Evolutionary conservation across 2,797 vertebrate species (phyloP), one percentile per base, ranked within the genome.

Genomic region (Eidolon dupreanum): DNA sequence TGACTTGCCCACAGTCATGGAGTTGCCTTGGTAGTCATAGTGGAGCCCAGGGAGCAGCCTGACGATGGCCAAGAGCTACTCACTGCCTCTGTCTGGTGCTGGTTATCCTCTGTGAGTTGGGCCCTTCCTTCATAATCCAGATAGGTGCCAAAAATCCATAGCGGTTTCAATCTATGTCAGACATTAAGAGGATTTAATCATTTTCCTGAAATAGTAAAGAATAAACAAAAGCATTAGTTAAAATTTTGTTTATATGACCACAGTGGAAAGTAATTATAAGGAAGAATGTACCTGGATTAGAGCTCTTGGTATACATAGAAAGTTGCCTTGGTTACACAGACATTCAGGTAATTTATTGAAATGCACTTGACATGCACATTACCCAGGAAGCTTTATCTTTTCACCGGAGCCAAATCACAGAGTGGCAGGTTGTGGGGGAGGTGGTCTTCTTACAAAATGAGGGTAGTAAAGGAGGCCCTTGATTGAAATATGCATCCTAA

Each of bases 61-160:
- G 82, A 22, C 28, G 51, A 26, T 0, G 3, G 36, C 70, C 38
- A n/a, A 22, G 46, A 20, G 20, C 49, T 31, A 22, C 61, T 24
- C 15, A 28, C 36, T 87, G 63, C 75, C 88, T 92, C 36, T 81
- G 63, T 38, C 92, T 93, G 89, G 63, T n/a, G 43, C 59, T 55
- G 66, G 1, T 26, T 6, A 0, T 28, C 15, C 33, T 75, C n/a
- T 26, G 20, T n/a, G 19, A 46, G 31, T 10, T 0, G 0, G 24
- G 6, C 22, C n/a, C 13, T 46, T 31, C 66, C 84, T 71, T 63
- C 57, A 3, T 78, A n/a, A 38, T 43, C 53, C 17, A 71, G 74
- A 8, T 20, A 11, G 33, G 6, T 16, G 15, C 70, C 36, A 24
- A 0, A 22, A 8, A 16, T 31, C 66, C 16, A 5, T 31, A 1